phyloP scores from a whole-genome alignment of 2,888 invertebrate species.

The Lycocerus yunnanus region DNA sequence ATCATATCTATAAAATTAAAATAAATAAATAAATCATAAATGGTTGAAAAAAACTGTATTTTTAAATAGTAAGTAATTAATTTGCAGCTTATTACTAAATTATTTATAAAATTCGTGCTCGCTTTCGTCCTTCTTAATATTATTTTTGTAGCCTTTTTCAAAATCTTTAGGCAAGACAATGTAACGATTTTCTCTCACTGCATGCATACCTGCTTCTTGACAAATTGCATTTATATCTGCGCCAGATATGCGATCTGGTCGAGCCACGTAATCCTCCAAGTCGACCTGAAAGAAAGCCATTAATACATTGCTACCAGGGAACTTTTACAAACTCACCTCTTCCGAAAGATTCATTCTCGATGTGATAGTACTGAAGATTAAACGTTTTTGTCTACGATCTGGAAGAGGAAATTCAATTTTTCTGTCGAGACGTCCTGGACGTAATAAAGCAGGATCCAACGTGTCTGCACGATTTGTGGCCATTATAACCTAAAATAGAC shows the following conservation, averaged over 20 bases:
- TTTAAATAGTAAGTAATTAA: neutral
- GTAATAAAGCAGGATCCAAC: slow-evolving; percentile 93
- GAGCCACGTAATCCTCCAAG: slow-evolving; percentile 96
- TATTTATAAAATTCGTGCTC: slow-evolving; percentile 99
- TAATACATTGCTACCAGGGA: neutral
- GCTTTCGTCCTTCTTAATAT: slow-evolving; percentile 98
- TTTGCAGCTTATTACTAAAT: slow-evolving; percentile 45
- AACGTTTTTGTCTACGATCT: slow-evolving; percentile 87
- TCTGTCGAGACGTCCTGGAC: slow-evolving; percentile 95
- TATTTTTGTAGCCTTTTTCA: slow-evolving; percentile 99
- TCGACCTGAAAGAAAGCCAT: slow-evolving; percentile 67
- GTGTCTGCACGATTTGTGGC: slow-evolving; percentile 98
- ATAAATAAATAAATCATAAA: no score
- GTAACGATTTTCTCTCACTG: slow-evolving; percentile 98
- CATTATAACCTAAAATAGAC: slow-evolving; percentile 72
- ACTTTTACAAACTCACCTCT: slow-evolving; percentile 60
- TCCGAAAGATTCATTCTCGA: slow-evolving; percentile 96
- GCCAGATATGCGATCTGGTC: slow-evolving; percentile 98
- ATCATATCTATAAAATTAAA: no score
- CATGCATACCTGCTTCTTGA: slow-evolving; percentile 99
- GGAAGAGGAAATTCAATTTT: slow-evolving; percentile 99
- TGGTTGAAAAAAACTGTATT: neutral
- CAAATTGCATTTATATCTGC: slow-evolving; percentile 99
- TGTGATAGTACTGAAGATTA: slow-evolving; percentile 98
- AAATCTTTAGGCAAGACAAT: slow-evolving; percentile 99